Conservation (phyloP, 2,888 invertebrate genomes). For the Acheta domesticus region DNA sequence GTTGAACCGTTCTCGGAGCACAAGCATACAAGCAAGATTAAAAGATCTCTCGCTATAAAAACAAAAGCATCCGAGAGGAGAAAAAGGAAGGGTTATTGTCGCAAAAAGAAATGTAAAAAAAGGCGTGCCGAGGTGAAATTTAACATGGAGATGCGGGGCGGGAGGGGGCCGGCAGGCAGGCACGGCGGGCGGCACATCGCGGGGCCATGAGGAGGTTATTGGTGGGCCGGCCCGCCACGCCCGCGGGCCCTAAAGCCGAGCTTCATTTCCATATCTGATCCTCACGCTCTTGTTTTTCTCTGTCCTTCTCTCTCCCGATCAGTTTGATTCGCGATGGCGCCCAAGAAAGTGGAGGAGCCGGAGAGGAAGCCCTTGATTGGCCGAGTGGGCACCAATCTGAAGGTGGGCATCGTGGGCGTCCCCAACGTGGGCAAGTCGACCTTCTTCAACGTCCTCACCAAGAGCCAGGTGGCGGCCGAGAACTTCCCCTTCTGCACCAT, state of each 20-base stretch:
- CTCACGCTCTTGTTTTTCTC: slow-evolving; percentile 24
- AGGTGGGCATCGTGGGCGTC: slow-evolving; percentile 92
- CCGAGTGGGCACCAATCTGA: slow-evolving; percentile 90
- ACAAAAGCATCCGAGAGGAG: slow-evolving; percentile 22
- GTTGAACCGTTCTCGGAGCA: slow-evolving; percentile 23
- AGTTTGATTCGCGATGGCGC: slow-evolving; percentile 59
- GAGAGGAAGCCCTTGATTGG: slow-evolving; percentile 90
- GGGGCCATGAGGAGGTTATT: background rate
- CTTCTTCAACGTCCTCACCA: slow-evolving; percentile 98
- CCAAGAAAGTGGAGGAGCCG: slow-evolving; percentile 86
- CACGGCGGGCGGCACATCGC: slow-evolving; percentile 12
- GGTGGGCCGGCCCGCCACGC: slow-evolving; percentile 19
- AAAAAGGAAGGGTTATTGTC: slow-evolving; percentile 4
- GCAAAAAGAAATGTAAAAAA: slow-evolving; percentile 21
- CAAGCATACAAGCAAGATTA: slow-evolving; percentile 32
- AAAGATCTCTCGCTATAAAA: slow-evolving; percentile 33
- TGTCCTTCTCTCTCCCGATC: background rate
- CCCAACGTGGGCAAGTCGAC: slow-evolving; percentile 99
- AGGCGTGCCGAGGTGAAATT: background rate
- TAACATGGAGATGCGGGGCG: background rate
- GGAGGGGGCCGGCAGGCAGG: background rate
- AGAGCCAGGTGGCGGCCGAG: slow-evolving; percentile 95
- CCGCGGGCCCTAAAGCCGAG: slow-evolving; percentile 18
- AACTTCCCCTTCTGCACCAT: slow-evolving; percentile 99
- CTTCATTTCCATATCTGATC: slow-evolving; percentile 31